phyloP scores from a whole-genome alignment of 2,113 vertebrate genomes.

The Heterocephalus glaber region DNA sequence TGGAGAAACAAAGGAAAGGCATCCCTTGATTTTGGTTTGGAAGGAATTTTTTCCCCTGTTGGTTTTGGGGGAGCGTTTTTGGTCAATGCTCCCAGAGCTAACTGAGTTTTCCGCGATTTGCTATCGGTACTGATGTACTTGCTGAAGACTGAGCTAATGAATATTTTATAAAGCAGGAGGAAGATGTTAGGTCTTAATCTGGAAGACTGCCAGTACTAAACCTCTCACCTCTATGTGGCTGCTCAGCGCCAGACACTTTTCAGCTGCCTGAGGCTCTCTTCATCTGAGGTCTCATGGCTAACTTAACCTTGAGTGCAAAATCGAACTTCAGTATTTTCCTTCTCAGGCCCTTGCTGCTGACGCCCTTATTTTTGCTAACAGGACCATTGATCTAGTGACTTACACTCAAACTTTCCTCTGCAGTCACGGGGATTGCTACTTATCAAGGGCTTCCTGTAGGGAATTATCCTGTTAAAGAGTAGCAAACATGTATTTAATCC shows the following conservation, averaged over 20 bases:
- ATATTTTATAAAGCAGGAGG: constrained; percentile 58
- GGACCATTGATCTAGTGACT: background rate
- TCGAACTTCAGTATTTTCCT: background rate
- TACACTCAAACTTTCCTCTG: background rate
- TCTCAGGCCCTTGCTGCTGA: background rate
- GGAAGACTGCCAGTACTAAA: background rate
- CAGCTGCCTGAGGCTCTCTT: background rate
- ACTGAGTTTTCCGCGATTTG: constrained; percentile 47
- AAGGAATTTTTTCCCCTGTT: background rate
- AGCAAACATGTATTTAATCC: background rate
- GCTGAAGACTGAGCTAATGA: constrained; percentile 18
- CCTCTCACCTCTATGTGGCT: background rate
- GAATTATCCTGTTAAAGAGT: background rate
- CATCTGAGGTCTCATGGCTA: background rate
- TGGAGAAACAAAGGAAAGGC: background rate
- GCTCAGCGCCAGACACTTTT: background rate
- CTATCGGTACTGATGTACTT: background rate
- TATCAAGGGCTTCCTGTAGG: background rate
- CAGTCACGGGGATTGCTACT: background rate
- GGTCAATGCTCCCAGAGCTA: background rate
- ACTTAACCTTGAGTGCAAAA: background rate
- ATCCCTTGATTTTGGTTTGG: constrained; percentile 31
- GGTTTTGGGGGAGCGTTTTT: background rate
- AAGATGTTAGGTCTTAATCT: background rate
- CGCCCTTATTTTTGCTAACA: background rate